Percentiles rank a stretch among this genome's conserved stretches.
These are phyloP conservation scores for Podabrus alpinus DNA, from an alignment of 2,888 invertebrate genomes.

Conservation along the genomic window DNA sequence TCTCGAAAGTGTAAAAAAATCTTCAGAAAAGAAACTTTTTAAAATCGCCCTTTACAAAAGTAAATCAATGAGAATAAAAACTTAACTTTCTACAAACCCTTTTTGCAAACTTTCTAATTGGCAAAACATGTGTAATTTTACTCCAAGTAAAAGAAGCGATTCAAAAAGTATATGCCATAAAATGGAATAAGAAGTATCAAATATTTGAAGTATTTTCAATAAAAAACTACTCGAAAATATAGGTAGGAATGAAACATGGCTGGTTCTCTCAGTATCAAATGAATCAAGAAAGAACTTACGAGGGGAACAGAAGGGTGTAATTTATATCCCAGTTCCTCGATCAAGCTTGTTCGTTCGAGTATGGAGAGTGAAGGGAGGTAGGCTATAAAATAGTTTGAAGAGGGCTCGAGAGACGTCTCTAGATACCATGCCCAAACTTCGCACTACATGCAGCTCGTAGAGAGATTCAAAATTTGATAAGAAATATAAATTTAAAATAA, in stretches of 20 bases:
- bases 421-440: constrained; percentile 45
- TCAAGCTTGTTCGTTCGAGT: constrained; percentile 47
- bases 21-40: neutral
- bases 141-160: neutral
- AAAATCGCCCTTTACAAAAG: neutral
- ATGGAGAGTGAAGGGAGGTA: constrained; percentile 36
- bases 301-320: constrained; percentile 41
- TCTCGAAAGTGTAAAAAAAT: neutral
- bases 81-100: neutral
- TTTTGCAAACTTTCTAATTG: neutral
- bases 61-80: neutral
- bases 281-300: constrained; percentile 45
- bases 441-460: constrained; percentile 45
- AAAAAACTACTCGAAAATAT: constrained; percentile 34
- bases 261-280: constrained; percentile 45
- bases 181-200: neutral
- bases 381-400: constrained; percentile 55
- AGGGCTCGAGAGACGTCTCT: constrained; percentile 53
- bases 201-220: constrained; percentile 4
- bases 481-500: neutral
- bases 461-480: constrained; percentile 22
- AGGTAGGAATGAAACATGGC: constrained; percentile 50
- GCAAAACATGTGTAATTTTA: neutral
- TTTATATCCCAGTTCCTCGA: constrained; percentile 52
- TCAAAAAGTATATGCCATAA: neutral